Base-by-base conservation (phyloP, 2,888 invertebrate species). In the Boloria selene region DNA sequence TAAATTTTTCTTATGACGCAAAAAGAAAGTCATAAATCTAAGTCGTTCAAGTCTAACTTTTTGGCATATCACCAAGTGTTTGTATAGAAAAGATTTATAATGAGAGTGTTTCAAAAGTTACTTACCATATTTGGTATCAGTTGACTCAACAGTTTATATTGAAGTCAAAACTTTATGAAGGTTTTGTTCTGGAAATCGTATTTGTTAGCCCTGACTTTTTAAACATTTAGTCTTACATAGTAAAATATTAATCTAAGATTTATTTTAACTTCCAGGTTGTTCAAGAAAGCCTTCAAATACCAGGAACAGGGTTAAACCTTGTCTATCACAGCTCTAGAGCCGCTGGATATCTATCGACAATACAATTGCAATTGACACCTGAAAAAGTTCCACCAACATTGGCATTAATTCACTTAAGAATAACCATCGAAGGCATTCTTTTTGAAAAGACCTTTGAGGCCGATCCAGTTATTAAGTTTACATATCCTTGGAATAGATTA, bases 321-420 rank as follows among this genome's bases (percentile, higher is more conserved):
- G 97, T 99, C 0, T 99, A 99, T 87, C 98, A 98, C 87, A 98
- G 98, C 79, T 98, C 98, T 0, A 93, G 98, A 75, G 97, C 98
- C 0, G 96, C 97, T 5, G 99, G 99, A 14, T 99, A 98, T 81
- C 93, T 98, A 14, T 98, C 98, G 4, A 98, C 98, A 3, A 97
- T 98, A 70, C 97, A 98, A 77, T 93, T 98, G 0, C 98, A 98
- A 79, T 88, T 98, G 26, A 98, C 98, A 0, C 97, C 97, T 0
- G 97, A 97, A 75, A 93, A 93, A 45, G 96, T 98, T 64, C 97
- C 98, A 0, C 85, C 95, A 0, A 94, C 96, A 0, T 87, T 98
- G 51, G 96, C 96, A 68, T 91, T 97, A n/a, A 98, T 99, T 63
- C 98, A 98, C 83, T 88, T 99, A 61, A 93, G 96, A 64, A 98